A percentile compares a stretch with the other conserved stretches of the same genome.
Conservation (phyloP, 2,797 vertebrate species). For the Crenichthys baileyi region DNA sequence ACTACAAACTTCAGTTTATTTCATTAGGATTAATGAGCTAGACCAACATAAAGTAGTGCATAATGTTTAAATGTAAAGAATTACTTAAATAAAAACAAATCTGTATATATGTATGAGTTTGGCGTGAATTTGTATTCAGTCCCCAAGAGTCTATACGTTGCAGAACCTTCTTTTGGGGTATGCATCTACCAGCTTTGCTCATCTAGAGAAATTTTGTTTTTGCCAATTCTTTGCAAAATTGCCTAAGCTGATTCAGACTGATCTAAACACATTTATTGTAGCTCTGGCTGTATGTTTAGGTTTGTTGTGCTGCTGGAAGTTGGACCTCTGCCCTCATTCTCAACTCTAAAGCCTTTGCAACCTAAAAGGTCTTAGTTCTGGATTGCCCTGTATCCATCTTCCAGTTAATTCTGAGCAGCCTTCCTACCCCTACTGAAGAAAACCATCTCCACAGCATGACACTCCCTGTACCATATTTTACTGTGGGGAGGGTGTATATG, state of each 20-base stretch:
- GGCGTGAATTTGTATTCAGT: not conserved
- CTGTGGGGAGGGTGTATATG: not conserved
- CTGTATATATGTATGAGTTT: not conserved
- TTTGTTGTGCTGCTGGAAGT: not conserved
- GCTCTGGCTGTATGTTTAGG: not conserved
- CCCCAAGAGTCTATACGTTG: not conserved
- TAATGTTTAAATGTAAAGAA: not conserved
- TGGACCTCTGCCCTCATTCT: not conserved
- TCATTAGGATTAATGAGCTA: not conserved
- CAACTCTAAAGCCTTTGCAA: not conserved
- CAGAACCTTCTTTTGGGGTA: not conserved
- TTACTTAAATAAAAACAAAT: not conserved
- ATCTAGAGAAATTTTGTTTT: too few relatives aligned
- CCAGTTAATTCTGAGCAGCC: not conserved
- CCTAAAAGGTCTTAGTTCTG: not conserved
- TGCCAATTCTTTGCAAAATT: not conserved
- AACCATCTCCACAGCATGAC: not conserved
- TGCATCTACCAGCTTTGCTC: not conserved
- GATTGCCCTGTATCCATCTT: not conserved
- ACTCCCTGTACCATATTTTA: not conserved
- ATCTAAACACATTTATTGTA: not conserved
- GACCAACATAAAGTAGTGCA: not conserved
- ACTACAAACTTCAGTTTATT: not conserved
- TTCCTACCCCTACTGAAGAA: not conserved
- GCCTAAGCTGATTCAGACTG: not conserved